Base-by-base conservation (phyloP, 2,888 invertebrate genomes). In the Drosophila bunnanda region DNA sequence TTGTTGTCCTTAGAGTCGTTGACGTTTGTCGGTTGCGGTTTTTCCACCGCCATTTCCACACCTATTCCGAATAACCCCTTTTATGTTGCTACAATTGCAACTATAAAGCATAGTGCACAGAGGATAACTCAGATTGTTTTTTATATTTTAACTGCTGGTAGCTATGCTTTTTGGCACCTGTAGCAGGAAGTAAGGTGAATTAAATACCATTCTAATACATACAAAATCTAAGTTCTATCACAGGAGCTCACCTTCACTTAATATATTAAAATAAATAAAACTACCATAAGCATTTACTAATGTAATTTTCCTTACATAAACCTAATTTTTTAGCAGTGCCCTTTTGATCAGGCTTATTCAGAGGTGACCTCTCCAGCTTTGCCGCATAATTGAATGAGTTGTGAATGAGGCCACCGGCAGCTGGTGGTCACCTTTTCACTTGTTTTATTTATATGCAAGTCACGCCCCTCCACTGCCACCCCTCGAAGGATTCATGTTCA, bases 1-100 rank as follows among this genome's bases (percentile, higher is more conserved):
- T 64, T 71, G 57, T 75, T 75, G 75, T 75, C 75, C 68, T 74
- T 74, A 62, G 62, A 74, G 67, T 71, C 79, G 77, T 79, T 73
- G 78, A 82, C 80, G 82, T 68, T 76, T 75, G 52, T 75, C 69
- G 70, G 64, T 60, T 70, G 70, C 56, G 52, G 71, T 67, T 66
- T 38, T 39, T 66, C 54, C 66, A 43, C 43, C 44, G 66, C 46
- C 54, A 17, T 41, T 64, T 50, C 65, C 53, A 50, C 39, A 50
- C 65, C 38, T 60, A 60, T 60, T 55, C 17, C 22, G 15, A 60
- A 59, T 32, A 55, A n/a, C 39, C 53, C 46, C 48, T 46, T 46
- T 46, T n/a, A 46, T 46, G 46, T 46, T 4, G 28, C 10, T 7
- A 28, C 46, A 15, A 41, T 25, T 54, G 20, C 28, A 46, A 55